Evolutionary conservation across 2,113 vertebrate species (phyloP), one percentile per base, ranked within the genome.

Genomic region (Cyanistes caeruleus): DNA sequence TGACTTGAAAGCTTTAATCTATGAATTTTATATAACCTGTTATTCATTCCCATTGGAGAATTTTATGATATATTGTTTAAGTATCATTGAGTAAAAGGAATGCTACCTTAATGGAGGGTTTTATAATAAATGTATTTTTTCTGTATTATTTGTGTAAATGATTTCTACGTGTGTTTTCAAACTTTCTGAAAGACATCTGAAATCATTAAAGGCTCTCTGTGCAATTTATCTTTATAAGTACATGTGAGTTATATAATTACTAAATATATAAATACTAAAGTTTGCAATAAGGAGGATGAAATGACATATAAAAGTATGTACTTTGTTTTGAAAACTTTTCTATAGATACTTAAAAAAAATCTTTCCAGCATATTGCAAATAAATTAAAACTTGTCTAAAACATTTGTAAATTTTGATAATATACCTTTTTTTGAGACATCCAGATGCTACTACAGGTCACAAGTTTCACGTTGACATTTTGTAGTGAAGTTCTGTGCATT

Each of bases 1-100:
- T 91, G 76, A 87, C 87, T 84, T 94, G 77, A 89, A 96, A 95
- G 70, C 91, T 94, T 94, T 92, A 35, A 46, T 56, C 85, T 31
- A 12, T 86, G 15, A 64, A 91, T 80, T 95, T 92, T 77, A n/a
- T 64, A 51, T 77, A 77, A 64, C 19, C 31, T 37, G 10, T 56
- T 95, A 73, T 33, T 95, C 25, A 43, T 65, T 95, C 51, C 68
- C 13, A 72, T 15, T 43, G 53, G 9, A 49, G 5, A 28, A 49
- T 82, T 87, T 89, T 82, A 14, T 69, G 53, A 79, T 87, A 62
- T 4, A 23, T 55, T 69, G 23, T 48, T 79, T 48, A 73, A 89
- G 18, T 64, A 37, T 80, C 62, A 41, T 41, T 73, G 43, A 91
- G 27, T 85, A 70, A 95, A 91, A 96, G 49, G 25, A 91, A 44